phyloP scores from a whole-genome alignment of 2,113 vertebrate genomes.

The Megaceryle maxima region DNA sequence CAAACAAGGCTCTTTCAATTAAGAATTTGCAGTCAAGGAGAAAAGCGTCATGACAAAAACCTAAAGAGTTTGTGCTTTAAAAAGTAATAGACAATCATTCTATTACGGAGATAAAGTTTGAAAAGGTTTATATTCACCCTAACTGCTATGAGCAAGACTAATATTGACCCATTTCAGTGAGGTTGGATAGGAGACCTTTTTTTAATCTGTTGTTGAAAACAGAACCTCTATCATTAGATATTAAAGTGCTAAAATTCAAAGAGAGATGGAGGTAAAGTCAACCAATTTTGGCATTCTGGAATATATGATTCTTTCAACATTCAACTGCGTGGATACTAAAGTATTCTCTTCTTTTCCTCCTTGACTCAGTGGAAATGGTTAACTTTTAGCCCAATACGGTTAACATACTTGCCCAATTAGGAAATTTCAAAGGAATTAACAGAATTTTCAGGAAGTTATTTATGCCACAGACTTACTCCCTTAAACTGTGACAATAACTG shows the following conservation, averaged over 20 bases:
- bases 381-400: not conserved
- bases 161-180: not conserved
- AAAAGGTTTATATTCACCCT: not conserved
- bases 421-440: not conserved
- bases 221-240: not conserved
- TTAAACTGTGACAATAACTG: not conserved
- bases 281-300: not conserved
- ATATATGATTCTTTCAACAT: not conserved
- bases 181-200: not conserved
- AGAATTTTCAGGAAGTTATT: not conserved
- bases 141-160: not conserved
- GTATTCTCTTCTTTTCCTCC: not conserved
- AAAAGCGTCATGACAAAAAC: not conserved
- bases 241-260: not conserved
- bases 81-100: not conserved
- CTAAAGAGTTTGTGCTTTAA: not conserved
- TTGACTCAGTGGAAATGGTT: not conserved
- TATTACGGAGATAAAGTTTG: not conserved
- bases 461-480: not conserved
- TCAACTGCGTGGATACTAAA: not conserved
- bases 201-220: not conserved
- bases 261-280: fast-evolving
- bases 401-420: not conserved
- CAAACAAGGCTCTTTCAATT: not conserved
- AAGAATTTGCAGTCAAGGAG: not conserved